Evolutionary conservation across 2,888 invertebrate species (phyloP).

Genomic region (Microctonus aethiopoides): DNA sequence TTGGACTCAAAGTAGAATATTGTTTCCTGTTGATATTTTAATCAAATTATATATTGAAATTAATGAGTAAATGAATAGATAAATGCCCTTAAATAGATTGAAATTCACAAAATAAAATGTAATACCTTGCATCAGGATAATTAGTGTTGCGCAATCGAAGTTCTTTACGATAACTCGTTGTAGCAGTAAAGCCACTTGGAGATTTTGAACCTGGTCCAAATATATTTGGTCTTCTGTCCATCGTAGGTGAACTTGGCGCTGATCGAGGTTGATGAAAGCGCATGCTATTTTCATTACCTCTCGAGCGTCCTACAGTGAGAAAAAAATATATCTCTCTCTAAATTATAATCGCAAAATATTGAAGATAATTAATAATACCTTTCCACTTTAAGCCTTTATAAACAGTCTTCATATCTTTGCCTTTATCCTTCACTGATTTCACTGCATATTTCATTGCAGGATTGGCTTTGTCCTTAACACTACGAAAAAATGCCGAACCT

Average conservation of each 20-base stretch:
- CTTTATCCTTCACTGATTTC: conserved; percentile 84
- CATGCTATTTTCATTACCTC: conserved; percentile 55
- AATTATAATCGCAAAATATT: too few relatives aligned
- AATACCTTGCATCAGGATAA: conserved; percentile 59
- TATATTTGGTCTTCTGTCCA: conserved; percentile 69
- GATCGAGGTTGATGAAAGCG: conserved; percentile 70
- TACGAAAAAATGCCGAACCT: conserved; percentile 86
- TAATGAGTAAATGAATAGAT: conserved; percentile 1
- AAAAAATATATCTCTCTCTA: not conserved
- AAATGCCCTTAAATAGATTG: not conserved
- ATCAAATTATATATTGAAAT: not conserved
- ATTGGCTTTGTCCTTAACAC: conserved; percentile 92
- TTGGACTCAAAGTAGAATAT: conserved; percentile 69
- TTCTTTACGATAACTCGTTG: conserved; percentile 63
- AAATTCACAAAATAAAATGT: not conserved
- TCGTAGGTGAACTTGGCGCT: conserved; percentile 76
- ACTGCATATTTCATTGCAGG: conserved; percentile 94
- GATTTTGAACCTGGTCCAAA: conserved; percentile 63
- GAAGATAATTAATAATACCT: conserved; percentile 49
- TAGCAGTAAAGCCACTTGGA: conserved; percentile 60
- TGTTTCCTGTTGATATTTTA: conserved; percentile 59
- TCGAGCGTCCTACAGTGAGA: conserved; percentile 55
- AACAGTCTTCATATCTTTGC: conserved; percentile 81
- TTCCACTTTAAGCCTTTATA: conserved; percentile 82
- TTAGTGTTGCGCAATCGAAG: conserved; percentile 60